These are phyloP conservation scores for Carlito syrichta DNA, from an alignment of 2,113 vertebrate genomes.

Conservation along the genomic window DNA sequence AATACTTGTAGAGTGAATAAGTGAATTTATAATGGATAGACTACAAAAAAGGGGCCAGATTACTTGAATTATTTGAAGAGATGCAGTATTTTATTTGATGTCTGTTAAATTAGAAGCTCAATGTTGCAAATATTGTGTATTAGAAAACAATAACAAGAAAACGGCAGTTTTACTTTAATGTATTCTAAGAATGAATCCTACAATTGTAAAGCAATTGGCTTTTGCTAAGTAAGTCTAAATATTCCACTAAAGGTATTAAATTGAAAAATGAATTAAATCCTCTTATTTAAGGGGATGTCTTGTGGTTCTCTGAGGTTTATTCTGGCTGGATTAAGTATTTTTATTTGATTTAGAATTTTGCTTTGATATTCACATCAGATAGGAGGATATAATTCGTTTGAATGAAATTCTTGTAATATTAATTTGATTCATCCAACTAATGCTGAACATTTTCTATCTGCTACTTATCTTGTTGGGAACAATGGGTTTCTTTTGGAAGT, in stretches of 20 bases:
- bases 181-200: conserved; percentile 71
- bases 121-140: conserved; percentile 56
- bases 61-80: conserved; percentile 44
- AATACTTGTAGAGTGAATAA: background rate
- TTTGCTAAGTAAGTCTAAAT: conserved; percentile 66
- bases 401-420: background rate
- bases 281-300: conserved; percentile 29
- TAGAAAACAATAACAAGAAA: conserved; percentile 52
- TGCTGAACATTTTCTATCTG: background rate
- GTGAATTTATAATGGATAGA: background rate
- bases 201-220: conserved; percentile 77
- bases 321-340: conserved; percentile 32
- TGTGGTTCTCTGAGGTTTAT: conserved; percentile 17
- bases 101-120: conserved; percentile 56
- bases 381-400: background rate
- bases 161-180: conserved; percentile 77
- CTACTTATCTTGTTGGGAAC: background rate
- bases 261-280: conserved; percentile 64
- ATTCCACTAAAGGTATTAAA: conserved; percentile 54
- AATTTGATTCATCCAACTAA: background rate
- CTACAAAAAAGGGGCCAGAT: background rate
- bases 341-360: background rate
- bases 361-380: conserved; percentile 26
- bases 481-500: background rate
- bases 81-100: conserved; percentile 54